These are phyloP conservation scores for Coenonympha glycerion DNA, from an alignment of 2,888 invertebrate species.

Conservation along the genomic window DNA sequence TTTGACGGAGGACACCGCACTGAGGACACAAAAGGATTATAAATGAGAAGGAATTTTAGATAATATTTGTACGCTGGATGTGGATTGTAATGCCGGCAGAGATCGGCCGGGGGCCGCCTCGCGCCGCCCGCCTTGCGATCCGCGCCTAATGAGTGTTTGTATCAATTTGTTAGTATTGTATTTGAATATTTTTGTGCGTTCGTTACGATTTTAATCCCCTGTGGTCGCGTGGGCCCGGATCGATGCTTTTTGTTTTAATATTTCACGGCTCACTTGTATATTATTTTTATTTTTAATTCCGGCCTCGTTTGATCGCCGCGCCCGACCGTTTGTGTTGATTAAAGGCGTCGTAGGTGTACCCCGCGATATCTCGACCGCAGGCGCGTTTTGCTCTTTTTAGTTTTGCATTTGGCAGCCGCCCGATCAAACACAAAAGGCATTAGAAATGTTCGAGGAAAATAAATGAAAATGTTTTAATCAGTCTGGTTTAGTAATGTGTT, in stretches of 20 bases:
- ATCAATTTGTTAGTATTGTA: conserved; percentile 77
- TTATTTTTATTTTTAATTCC: conserved; percentile 45
- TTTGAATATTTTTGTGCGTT: conserved; percentile 75
- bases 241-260: conserved; percentile 65
- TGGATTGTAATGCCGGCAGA: conserved; percentile 70
- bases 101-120: conserved; percentile 35
- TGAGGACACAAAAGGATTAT: conserved; percentile 77
- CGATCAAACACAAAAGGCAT: conserved; percentile 12
- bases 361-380: conserved; percentile 37
- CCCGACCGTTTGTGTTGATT: conserved; percentile 56
- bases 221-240: conserved; percentile 60
- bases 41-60: conserved; percentile 78
- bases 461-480: background rate
- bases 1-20: conserved; percentile 75
- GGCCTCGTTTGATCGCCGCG: conserved; percentile 55
- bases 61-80: conserved; percentile 76
- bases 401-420: conserved; percentile 27
- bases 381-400: conserved; percentile 37
- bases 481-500: background rate
- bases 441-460: background rate
- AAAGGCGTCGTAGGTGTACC: conserved; percentile 52
- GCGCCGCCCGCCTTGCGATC: conserved; percentile 58
- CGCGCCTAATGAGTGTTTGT: conserved; percentile 75
- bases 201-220: conserved; percentile 74
- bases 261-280: conserved; percentile 41